Evolutionary conservation across 2,888 invertebrate genomes (phyloP).

Genomic region (Agrochola circellaris): DNA sequence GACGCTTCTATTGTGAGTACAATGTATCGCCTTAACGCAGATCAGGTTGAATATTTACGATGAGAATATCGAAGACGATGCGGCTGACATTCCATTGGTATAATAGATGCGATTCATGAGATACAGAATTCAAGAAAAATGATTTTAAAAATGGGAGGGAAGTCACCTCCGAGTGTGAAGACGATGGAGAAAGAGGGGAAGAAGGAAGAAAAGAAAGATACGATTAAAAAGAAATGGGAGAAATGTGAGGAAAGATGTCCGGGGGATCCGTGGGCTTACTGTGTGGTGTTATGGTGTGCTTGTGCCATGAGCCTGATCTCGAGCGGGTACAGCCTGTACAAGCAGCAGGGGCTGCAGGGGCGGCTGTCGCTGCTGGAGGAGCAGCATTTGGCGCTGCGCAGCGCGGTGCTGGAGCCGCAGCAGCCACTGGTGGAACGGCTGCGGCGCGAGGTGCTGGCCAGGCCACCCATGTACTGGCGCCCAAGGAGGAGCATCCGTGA

Average conservation of each 20-base stretch:
- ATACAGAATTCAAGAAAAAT: conserved; percentile 73
- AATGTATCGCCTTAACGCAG: conserved; percentile 71
- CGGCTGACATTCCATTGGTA: conserved; percentile 56
- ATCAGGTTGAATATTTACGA: conserved; percentile 62
- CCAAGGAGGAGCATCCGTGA: conserved; percentile 89
- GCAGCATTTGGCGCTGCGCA: conserved; percentile 89
- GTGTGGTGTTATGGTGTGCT: conserved; percentile 91
- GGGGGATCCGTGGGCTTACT: conserved; percentile 86
- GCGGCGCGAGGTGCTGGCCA: conserved; percentile 88
- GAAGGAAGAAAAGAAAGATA: conserved; percentile 78
- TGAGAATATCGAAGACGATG: conserved; percentile 66
- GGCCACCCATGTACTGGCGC: conserved; percentile 81
- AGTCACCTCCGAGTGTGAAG: conserved; percentile 79
- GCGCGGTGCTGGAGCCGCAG: conserved; percentile 88
- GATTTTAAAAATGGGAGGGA: conserved; percentile 87
- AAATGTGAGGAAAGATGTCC: conserved; percentile 83
- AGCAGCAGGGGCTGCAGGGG: conserved; percentile 89
- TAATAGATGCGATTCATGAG: conserved; percentile 70
- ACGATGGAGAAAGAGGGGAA: conserved; percentile 75
- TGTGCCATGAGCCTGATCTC: conserved; percentile 92
- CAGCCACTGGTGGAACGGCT: conserved; percentile 90
- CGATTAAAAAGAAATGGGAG: conserved; percentile 78
- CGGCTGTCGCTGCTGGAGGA: conserved; percentile 90
- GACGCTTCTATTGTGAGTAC: conserved; percentile 72
- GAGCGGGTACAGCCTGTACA: conserved; percentile 91